Percentiles rank a stretch among this genome's conserved stretches.
phyloP scores from a whole-genome alignment of 2,797 vertebrate species.

The Taeniopygia guttata region DNA sequence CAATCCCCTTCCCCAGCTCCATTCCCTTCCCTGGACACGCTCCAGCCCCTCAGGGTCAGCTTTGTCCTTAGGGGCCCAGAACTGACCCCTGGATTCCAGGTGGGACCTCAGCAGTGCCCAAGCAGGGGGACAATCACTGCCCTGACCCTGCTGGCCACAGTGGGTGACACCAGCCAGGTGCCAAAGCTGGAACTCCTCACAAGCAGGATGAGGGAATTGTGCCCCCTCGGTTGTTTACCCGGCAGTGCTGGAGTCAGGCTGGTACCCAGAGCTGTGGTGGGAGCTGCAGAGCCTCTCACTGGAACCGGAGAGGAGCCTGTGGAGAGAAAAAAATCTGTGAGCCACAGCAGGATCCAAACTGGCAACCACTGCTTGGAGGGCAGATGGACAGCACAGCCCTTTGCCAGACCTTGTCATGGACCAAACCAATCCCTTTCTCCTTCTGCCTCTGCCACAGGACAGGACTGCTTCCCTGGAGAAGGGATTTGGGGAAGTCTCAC shows the following conservation, averaged over 20 bases:
- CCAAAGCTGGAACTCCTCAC: background rate
- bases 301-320: slow-evolving; percentile 10
- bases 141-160: background rate
- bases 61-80: background rate
- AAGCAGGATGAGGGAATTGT: background rate
- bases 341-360: background rate
- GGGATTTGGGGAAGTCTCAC: background rate
- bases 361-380: background rate
- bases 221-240: background rate
- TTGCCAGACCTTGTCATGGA: background rate
- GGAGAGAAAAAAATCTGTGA: background rate
- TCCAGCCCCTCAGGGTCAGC: background rate
- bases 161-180: background rate
- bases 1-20: background rate
- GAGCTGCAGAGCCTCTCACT: slow-evolving; percentile 10
- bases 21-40: rapidly evolving
- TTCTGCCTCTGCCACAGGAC: background rate
- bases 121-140: background rate
- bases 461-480: background rate
- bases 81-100: background rate
- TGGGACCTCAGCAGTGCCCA: background rate
- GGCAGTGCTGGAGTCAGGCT: slow-evolving; percentile 15
- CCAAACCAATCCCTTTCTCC: background rate
- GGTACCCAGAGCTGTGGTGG: background rate
- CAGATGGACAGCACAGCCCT: background rate